A percentile compares a stretch with the other conserved stretches of the same genome.
These are phyloP conservation scores for Thymelicus lineola DNA, from an alignment of 2,888 invertebrate genomes.

Conservation along the genomic window DNA sequence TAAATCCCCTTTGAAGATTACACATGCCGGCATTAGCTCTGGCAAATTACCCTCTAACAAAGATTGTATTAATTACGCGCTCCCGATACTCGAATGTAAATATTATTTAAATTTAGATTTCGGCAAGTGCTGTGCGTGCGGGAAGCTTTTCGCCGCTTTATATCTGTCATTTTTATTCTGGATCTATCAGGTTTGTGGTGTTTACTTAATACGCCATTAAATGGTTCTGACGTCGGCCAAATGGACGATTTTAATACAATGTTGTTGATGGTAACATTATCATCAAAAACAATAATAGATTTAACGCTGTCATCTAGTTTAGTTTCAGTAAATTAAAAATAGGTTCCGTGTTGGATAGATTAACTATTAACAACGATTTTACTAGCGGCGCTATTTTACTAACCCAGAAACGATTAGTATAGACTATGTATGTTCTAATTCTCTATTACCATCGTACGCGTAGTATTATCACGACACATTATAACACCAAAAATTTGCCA, in stretches of 20 bases:
- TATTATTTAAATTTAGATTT: constrained; percentile 80
- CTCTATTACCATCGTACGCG: too few relatives aligned
- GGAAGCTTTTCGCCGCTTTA: constrained; percentile 67
- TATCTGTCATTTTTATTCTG: constrained; percentile 75
- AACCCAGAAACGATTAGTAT: too few relatives aligned
- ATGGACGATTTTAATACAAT: constrained; percentile 40
- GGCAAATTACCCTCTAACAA: constrained; percentile 85
- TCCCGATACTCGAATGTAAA: constrained; percentile 82
- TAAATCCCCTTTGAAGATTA: constrained; percentile 86
- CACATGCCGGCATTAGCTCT: constrained; percentile 82
- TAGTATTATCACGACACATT: too few relatives aligned
- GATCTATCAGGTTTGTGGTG: constrained; percentile 55
- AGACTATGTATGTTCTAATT: too few relatives aligned
- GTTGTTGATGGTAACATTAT: constrained; percentile 1
- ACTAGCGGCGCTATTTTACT: too few relatives aligned
- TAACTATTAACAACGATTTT: too few relatives aligned
- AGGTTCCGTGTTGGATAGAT: too few relatives aligned
- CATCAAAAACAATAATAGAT: constrained; percentile 3
- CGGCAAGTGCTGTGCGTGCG: constrained; percentile 64
- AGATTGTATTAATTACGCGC: constrained; percentile 85
- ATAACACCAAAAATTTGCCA: too few relatives aligned
- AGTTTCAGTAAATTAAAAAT: too few relatives aligned
- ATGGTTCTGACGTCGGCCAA: constrained; percentile 53
- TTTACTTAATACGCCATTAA: constrained; percentile 56
- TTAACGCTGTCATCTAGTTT: too few relatives aligned